These are phyloP conservation scores for Hystrix cristata DNA, from an alignment of 2,113 vertebrate genomes.

Conservation along the genomic window DNA sequence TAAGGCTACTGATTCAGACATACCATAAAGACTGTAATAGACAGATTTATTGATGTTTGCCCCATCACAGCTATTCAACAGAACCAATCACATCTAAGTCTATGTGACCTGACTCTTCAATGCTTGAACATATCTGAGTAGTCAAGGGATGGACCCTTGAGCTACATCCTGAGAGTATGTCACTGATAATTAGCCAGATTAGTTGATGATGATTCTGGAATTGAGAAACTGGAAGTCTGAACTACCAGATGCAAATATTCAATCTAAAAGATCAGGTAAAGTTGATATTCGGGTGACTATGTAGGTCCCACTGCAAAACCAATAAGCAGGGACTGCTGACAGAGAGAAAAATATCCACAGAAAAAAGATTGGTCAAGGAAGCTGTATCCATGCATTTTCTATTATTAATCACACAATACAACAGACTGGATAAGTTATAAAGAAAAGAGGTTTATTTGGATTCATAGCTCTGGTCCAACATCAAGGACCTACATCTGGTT, in stretches of 20 bases:
- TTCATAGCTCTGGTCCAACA: background rate
- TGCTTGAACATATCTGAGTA: background rate
- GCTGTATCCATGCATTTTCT: background rate
- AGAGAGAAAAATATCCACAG: background rate
- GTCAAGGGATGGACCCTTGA: background rate
- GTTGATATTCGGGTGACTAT: background rate
- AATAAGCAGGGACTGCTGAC: background rate
- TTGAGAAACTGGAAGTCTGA: background rate
- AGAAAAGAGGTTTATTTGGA: background rate
- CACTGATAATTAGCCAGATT: background rate
- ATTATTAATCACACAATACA: no score
- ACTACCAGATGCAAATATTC: background rate
- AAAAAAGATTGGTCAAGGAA: background rate
- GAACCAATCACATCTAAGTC: background rate
- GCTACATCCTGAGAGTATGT: background rate
- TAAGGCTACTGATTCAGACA: slow-evolving; percentile 19
- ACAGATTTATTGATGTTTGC: background rate
- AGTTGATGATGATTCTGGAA: background rate
- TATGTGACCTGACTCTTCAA: background rate
- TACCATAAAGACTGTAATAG: background rate
- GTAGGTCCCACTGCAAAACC: background rate
- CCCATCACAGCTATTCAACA: background rate
- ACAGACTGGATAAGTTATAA: background rate
- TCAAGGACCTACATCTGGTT: no score
- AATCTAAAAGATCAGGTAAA: background rate